Evolutionary conservation across 2,113 vertebrate genomes (phyloP), one percentile per base, ranked within the genome.

Genomic region (Perognathus longimembris): DNA sequence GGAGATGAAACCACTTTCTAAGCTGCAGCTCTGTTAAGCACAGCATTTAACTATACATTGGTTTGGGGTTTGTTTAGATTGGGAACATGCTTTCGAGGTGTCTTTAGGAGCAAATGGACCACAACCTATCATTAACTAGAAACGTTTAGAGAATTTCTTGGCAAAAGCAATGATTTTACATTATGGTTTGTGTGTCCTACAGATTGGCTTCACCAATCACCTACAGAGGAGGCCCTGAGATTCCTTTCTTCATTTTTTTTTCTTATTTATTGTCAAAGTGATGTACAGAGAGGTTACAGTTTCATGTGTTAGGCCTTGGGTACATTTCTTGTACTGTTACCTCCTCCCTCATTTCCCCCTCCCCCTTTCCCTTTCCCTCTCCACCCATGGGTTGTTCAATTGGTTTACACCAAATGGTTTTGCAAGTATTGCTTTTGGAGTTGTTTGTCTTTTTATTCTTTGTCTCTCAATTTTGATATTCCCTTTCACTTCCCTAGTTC

Each of bases 21-120:
- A 92, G 32, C 57, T 26, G 30, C 30, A 12, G 75, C 66, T 42
- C 28, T 70, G 42, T 94, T 88, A 63, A 91, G 32, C 34, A 45
- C 50, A 42, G 73, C 70, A 84, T 40, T 66, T 71, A 28, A 75
- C 92, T 90, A 22, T 45, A 92, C 3, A 88, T 66, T 59, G 26
- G 18, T 3, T 1, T 69, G 40, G 30, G 67, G 1, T 30, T 69
- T n/a, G 85, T 71, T 40, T 66, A 77, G 63, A 28, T 42, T 50
- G n/a, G 8, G 71, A 28, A 3, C 64, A 26, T 36, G 17, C 28
- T 76, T 70, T 73, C 45, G 24, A 50, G 36, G 8, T 54, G 30
- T 30, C 54, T 88, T 78, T 85, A 28, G 17, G 45, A 14, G n/a
- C 50, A 61, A 70, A 21, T 73, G 10, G 40, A 40, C 14, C 18